phyloP scores from a whole-genome alignment of 2,797 vertebrate genomes.

The Stomatorhinus walkeri region DNA sequence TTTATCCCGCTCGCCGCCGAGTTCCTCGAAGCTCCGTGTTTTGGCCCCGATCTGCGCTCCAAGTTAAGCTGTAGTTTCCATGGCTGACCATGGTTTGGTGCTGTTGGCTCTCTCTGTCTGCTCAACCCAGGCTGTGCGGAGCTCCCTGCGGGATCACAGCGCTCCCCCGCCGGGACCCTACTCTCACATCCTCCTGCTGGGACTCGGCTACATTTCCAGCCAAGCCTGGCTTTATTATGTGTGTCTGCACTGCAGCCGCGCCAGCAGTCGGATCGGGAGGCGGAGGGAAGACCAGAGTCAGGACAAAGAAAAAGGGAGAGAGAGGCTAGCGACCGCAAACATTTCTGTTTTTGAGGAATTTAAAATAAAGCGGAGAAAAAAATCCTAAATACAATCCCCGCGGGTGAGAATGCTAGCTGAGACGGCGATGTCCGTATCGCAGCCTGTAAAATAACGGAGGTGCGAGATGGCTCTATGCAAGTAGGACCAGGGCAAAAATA shows the following conservation, averaged over 20 bases:
- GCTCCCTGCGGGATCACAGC: constrained; percentile 99
- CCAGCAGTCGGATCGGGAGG: constrained; percentile 95
- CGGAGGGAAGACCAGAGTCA: constrained; percentile 93
- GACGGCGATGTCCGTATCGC: constrained; percentile 55
- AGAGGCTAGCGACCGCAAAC: constrained; percentile 81
- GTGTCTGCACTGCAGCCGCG: constrained; percentile 98
- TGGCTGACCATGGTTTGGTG: constrained; percentile 83
- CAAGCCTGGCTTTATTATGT: constrained; percentile 99
- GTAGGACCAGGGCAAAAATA: constrained; percentile 32
- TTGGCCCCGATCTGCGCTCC: constrained; percentile 47
- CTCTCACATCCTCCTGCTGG: constrained; percentile 99
- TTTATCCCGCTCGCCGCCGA: constrained; percentile 35
- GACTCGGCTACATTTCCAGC: constrained; percentile 99
- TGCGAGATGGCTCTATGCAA: constrained; percentile 60
- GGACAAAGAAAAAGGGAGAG: constrained; percentile 97
- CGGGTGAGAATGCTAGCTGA: constrained; percentile 58
- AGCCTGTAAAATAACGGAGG: constrained; percentile 70
- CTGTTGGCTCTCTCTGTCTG: constrained; percentile 86
- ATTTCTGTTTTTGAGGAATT: constrained; percentile 34
- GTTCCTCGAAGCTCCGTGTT: constrained; percentile 47
- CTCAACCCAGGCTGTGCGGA: constrained; percentile 95
- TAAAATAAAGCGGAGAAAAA: constrained; percentile 43
- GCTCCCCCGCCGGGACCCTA: constrained; percentile 99
- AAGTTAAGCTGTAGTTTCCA: constrained; percentile 55
- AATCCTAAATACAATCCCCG: constrained; percentile 44